A percentile compares a stretch with the other conserved stretches of the same genome.
These are phyloP conservation scores for Alviniconcha strummeri DNA, from an alignment of 2,888 invertebrate species.

Conservation along the genomic window DNA sequence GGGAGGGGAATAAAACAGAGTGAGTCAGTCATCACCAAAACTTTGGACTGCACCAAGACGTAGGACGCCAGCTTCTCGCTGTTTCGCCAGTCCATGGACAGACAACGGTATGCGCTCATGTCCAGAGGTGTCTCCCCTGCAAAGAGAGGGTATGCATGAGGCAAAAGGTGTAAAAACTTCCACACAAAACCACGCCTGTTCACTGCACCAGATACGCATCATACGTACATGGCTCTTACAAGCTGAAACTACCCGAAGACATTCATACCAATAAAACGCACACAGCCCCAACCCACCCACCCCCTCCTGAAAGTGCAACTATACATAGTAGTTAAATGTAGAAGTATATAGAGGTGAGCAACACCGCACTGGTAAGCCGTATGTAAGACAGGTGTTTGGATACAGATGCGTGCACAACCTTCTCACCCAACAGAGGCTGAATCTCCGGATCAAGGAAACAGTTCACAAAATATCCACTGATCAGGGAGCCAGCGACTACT, in stretches of 20 bases:
- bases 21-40: conserved; percentile 57
- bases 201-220: background rate
- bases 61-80: conserved; percentile 71
- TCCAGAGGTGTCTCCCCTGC: conserved; percentile 71
- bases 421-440: no score
- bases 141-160: conserved; percentile 17
- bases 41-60: conserved; percentile 73
- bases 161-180: background rate
- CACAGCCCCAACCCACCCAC: no score
- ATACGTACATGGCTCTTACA: no score
- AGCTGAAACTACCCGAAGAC: background rate
- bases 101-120: conserved; percentile 55
- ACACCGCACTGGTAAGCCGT: no score
- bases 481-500: no score
- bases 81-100: conserved; percentile 76
- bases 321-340: no score
- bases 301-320: no score
- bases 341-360: no score
- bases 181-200: background rate
- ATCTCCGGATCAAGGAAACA: no score
- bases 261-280: background rate
- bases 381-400: no score
- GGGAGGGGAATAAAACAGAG: background rate
- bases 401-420: no score
- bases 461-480: no score